Evolutionary conservation across 2,113 vertebrate genomes (phyloP), one percentile per base, ranked within the genome.

Genomic region (Cichladusa arquata): DNA sequence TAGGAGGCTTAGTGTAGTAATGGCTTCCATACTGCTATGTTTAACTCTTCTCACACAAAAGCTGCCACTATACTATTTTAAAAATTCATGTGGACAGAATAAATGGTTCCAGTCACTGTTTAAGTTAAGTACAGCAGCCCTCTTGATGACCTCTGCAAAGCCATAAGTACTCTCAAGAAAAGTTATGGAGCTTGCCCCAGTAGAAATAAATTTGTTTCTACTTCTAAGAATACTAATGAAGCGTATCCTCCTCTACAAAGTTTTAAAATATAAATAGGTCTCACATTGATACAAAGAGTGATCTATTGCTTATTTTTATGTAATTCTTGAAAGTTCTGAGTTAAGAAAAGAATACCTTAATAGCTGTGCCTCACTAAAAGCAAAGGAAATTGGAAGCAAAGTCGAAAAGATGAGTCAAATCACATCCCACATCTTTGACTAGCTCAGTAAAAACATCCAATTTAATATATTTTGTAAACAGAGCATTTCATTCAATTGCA

Each of bases 141-240:
- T 91, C 64, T 45, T 83, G 48, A 71, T 78, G 86, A 93, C 60
- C 74, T 90, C 78, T 90, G 38, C 73, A 86, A 91, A 89, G 80
- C 64, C 1, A 0, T 20, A 77, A 91, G 48, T 45, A 73, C 40
- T 44, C 58, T 9, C 12, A 51, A 57, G 25, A 65, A 93, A 72
- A 89, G 31, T 44, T 47, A 69, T 1, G 3, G 54, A 83, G 47
- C 25, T 64, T 26, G 81, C 11, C 44, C 9, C 19, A 74, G 25
- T 6, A 81, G 25, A 18, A 19, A 47, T 81, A n/a, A 90, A 71
- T 57, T 83, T 51, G 11, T 23, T 90, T 78, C 64, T 81, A 28
- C 47, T 78, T 72, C 61, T 50, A 83, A 48, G 54, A 76, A 76
- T 6, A 6, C 33, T 45, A 76, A 83, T 3, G 6, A 95, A 79